phyloP scores from a whole-genome alignment of 2,797 vertebrate genomes.

The Argyrosomus regius region DNA sequence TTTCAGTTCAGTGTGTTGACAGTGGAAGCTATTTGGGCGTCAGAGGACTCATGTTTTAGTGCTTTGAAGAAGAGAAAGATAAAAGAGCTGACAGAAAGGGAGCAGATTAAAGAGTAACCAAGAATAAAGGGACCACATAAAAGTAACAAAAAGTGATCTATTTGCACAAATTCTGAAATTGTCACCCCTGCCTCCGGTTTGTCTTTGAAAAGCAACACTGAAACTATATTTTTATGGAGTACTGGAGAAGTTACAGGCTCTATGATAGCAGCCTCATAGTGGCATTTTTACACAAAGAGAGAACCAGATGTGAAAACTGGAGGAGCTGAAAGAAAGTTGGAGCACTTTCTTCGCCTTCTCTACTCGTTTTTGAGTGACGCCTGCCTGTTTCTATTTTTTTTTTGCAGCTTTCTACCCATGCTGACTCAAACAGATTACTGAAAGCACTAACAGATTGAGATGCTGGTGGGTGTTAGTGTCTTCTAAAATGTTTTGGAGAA shows the following conservation, averaged over 20 bases:
- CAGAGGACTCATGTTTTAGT: background rate
- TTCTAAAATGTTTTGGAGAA: background rate
- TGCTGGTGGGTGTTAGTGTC: background rate
- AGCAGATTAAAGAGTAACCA: constrained; percentile 1
- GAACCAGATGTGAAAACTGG: constrained; percentile 68
- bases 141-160: constrained; percentile 18
- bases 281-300: constrained; percentile 36
- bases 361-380: background rate
- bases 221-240: constrained; percentile 36
- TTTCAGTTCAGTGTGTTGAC: constrained; percentile 16
- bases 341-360: constrained; percentile 1
- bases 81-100: constrained; percentile 2
- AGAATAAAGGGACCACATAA: constrained; percentile 19
- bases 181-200: background rate
- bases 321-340: constrained; percentile 25
- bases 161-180: constrained; percentile 20
- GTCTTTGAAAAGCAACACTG: constrained; percentile 31
- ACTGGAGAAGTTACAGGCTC: constrained; percentile 24
- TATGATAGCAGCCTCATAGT: constrained; percentile 21
- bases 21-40: constrained; percentile 6
- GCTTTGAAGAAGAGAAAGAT: constrained; percentile 23
- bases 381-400: constrained; percentile 21
- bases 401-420: constrained; percentile 26
- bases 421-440: constrained; percentile 41
- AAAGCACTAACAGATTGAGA: constrained; percentile 24